Evolutionary conservation across 2,113 vertebrate genomes (phyloP), one percentile per base, ranked within the genome.

Genomic region (Hyperopisus bebe): DNA sequence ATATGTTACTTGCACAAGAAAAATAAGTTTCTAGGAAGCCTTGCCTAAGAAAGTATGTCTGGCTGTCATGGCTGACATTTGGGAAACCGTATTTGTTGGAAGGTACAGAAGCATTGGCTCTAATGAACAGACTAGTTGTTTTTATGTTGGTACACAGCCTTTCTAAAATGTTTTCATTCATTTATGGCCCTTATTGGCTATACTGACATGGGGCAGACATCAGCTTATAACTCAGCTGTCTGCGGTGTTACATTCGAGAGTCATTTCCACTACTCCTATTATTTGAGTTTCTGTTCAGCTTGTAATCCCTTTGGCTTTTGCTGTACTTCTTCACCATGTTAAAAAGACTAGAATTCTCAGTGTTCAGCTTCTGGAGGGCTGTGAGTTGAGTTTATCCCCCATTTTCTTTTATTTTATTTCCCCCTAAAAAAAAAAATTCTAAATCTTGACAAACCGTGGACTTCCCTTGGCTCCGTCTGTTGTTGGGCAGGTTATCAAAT

Each of bases 381-480:
- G 35, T 80, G 74, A 80, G 5, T 4, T 77, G 70, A 77, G 31
- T 82, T 24, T 44, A 35, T 53, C 83, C 83, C 83, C 10, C 86
- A 87, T 10, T 58, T 48, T 11, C 46, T 74, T 15, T n/a, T 35
- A 0, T 3, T 50, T 50, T 15, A 13, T 10, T 89, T 46, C 47
- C 4, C 19, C 42, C 3, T 7, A 42, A 15, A 46, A 47, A 35
- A 55, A 83, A 31, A 10, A 9, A 84, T 83, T 83, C n/a, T 5
- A 70, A 47, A 86, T 31, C 35, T 24, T 50, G 87, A 90, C 90
- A 86, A 90, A 82, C 89, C 84, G 89, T 58, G 48, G 89, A 87
- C 83, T 88, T 74, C 86, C 80, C 80, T 87, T 90, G 90, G 89
- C 89, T 87, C 91, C 91, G 90, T 90, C 88, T 92, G 85, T n/a